Conservation (phyloP, 2,113 vertebrate genomes). For the Agelaius tricolor region DNA sequence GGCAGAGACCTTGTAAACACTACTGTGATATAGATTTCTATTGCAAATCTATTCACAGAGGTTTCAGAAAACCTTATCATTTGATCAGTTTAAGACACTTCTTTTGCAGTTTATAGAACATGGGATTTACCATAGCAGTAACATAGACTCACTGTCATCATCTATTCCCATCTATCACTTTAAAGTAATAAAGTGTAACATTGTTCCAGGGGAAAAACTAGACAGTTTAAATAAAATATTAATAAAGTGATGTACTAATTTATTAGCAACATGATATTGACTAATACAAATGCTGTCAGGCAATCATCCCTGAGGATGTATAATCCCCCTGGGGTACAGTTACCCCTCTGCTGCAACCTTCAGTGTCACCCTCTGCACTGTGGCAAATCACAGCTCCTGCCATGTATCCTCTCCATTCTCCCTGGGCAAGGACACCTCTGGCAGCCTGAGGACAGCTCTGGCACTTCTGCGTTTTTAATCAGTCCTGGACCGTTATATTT, state of each 20-base stretch:
- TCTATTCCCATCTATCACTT: neutral
- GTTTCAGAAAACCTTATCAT: neutral
- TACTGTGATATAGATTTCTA: neutral
- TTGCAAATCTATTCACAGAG: neutral
- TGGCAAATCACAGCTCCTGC: rapidly evolving
- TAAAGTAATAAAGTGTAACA: neutral
- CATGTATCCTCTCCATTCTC: neutral
- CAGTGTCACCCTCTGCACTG: rapidly evolving
- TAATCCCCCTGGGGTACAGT: rapidly evolving
- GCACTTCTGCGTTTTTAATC: neutral
- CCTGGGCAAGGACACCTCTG: neutral
- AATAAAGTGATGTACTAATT: neutral
- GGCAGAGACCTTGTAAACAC: neutral
- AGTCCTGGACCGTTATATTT: neutral
- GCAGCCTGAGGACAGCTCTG: neutral
- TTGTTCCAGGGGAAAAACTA: neutral
- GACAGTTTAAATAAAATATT: neutral
- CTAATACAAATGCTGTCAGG: neutral
- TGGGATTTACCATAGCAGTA: neutral
- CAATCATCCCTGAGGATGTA: neutral
- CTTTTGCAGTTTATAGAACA: neutral
- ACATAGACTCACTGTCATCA: neutral
- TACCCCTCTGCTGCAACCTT: neutral
- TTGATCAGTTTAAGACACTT: neutral
- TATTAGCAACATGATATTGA: neutral